Evolutionary conservation across 1,140 invertebrate genomes (phyloP).

Genomic region (Cephus cinctus): DNA sequence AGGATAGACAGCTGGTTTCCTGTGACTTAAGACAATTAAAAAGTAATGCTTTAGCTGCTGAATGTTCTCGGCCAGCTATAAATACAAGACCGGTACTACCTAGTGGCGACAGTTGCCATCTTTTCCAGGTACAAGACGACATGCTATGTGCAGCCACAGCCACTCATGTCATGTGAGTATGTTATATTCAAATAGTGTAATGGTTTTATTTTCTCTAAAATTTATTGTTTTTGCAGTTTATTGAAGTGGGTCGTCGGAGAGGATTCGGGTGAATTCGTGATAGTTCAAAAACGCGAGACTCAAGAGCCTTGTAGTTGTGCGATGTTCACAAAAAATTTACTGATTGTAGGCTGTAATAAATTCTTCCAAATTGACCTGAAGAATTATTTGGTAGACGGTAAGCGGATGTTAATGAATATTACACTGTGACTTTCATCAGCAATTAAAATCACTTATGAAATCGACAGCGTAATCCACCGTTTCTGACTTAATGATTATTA

Average conservation of each 20-base stretch:
- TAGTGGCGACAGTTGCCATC: constrained; percentile 62
- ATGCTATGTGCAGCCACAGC: constrained; percentile 67
- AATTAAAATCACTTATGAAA: no score
- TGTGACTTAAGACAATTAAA: constrained; percentile 66
- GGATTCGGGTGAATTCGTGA: constrained; percentile 56
- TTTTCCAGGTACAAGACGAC: constrained; percentile 58
- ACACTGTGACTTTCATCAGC: no score
- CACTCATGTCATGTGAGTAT: constrained; percentile 63
- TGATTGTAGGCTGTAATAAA: constrained; percentile 76
- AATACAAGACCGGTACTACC: constrained; percentile 58
- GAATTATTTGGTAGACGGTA: constrained; percentile 66
- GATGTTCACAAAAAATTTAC: constrained; percentile 66
- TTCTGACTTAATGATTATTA: no score
- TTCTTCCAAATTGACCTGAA: constrained; percentile 77
- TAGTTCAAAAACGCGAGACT: constrained; percentile 66
- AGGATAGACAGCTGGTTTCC: constrained; percentile 63
- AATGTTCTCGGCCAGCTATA: constrained; percentile 63
- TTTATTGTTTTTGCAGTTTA: constrained; percentile 48
- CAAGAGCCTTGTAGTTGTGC: constrained; percentile 74
- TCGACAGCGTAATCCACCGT: no score
- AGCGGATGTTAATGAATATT: no score
- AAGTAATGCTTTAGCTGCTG: constrained; percentile 60
- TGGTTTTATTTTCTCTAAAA: no score
- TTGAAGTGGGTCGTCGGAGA: constrained; percentile 51
- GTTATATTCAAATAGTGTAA: not conserved